A percentile compares a stretch with the other conserved stretches of the same genome.
These are phyloP conservation scores for Diplodus sargus DNA, from an alignment of 2,797 vertebrate genomes.

Conservation along the genomic window DNA sequence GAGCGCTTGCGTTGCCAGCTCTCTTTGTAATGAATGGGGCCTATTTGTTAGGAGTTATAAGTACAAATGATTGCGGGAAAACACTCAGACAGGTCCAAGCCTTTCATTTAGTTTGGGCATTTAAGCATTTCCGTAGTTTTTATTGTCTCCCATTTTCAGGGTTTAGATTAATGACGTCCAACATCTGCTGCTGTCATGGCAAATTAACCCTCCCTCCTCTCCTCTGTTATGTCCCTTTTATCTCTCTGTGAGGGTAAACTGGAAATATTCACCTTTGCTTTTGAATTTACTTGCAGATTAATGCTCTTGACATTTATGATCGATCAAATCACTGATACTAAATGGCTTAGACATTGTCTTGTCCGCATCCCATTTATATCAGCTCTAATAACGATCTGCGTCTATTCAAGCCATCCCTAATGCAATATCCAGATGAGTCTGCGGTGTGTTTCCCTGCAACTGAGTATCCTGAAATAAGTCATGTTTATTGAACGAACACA, in stretches of 20 bases:
- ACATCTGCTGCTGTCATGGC: not conserved
- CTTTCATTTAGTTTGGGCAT: slow-evolving; percentile 27
- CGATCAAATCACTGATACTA: not conserved
- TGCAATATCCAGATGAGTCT: slow-evolving; percentile 16
- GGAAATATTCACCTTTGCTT: not conserved
- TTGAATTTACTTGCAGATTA: not conserved
- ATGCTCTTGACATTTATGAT: not conserved
- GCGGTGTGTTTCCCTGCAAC: slow-evolving; percentile 5
- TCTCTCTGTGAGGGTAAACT: not conserved
- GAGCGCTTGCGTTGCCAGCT: not conserved
- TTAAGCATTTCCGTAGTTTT: slow-evolving; percentile 19
- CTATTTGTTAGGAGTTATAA: slow-evolving; percentile 34
- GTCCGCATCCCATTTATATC: not conserved
- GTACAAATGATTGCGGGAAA: slow-evolving; percentile 39
- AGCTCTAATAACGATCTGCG: not conserved
- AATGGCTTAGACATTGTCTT: not conserved
- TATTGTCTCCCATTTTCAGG: slow-evolving; percentile 9
- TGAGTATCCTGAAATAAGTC: slow-evolving; percentile 15
- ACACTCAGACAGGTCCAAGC: slow-evolving; percentile 17
- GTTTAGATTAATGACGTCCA: slow-evolving; percentile 36
- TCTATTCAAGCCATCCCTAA: not conserved
- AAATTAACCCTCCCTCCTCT: not conserved
- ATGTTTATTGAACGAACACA: slow-evolving; percentile 9
- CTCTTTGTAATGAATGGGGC: slow-evolving; percentile 25
- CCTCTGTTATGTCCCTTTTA: not conserved